Base-by-base conservation (phyloP, 2,113 vertebrate genomes). In the Ochotona princeps region DNA sequence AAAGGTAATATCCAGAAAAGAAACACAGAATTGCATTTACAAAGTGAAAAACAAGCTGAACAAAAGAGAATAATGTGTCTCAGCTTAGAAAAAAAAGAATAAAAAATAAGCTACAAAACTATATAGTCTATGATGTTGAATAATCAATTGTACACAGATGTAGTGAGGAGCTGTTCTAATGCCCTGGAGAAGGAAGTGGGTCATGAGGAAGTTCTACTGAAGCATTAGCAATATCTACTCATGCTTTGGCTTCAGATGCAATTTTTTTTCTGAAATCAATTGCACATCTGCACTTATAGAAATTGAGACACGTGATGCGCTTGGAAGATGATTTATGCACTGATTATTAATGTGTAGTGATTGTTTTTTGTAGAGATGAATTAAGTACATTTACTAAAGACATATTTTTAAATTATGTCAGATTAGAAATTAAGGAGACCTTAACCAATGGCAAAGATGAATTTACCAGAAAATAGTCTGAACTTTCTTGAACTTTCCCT, bases 401-500 rank as follows among this genome's bases (percentile, higher is more conserved):
- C 1, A 8, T n/a, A n/a, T 76, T 35, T 90, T 90, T 90, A 76
- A 51, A 76, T 96, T 83, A 73, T 47, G 8, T n/a, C 9, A 72
- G 35, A 85, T 88, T 91, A 90, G 82, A 95, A 90, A 93, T 80
- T 47, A 67, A 76, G 49, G n/a, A 89, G 1, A 66, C 51, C 30
- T 89, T 95, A 30, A 44, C 72, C 72, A 78, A 17, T 82, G 87
- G 49, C 87, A 92, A 88, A 84, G 44, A 72, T 92, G n/a, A 49
- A 80, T 93, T 86, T 89, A 35, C 65, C 47, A 66, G 57, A 18
- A 35, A 92, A 32, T 73, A 67, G 83, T 67, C 14, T 80, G 69
- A 82, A 74, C 38, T 44, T 44, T 44, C 6, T 44, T 44, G 38
- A 44, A 44, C 23, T 47, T 89, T 82, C 38, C 76, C 35, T 81